phyloP scores from a whole-genome alignment of 2,797 vertebrate genomes.

The Microctenopoma lineatum region DNA sequence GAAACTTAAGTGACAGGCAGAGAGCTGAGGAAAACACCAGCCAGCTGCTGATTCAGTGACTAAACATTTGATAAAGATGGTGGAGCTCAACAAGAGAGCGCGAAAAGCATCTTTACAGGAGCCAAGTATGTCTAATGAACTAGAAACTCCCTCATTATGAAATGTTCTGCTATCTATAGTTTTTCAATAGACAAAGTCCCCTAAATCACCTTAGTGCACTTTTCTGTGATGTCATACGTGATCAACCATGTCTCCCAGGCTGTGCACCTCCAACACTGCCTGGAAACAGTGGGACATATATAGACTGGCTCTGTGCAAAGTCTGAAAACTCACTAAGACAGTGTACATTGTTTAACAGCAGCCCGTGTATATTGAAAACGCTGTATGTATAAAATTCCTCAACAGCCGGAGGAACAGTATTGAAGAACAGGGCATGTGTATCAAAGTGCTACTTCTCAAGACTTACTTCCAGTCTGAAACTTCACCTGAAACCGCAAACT shows the following conservation, averaged over 20 bases:
- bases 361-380: no score
- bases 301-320: background rate
- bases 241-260: no score
- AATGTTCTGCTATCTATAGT: no score
- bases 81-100: background rate
- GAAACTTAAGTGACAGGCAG: conserved; percentile 6
- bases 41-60: conserved; percentile 16
- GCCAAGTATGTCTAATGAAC: background rate
- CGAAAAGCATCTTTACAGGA: background rate
- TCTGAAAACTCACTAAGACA: background rate
- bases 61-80: background rate
- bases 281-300: background rate
- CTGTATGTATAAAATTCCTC: background rate
- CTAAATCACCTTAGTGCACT: no score
- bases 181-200: no score
- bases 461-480: background rate
- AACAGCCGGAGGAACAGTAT: background rate
- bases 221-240: background rate
- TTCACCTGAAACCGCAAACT: background rate
- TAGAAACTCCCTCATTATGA: background rate
- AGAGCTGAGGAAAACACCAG: conserved; percentile 29
- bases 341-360: background rate
- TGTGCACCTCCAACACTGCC: background rate
- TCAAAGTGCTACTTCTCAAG: background rate
- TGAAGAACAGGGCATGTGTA: background rate